Base-by-base conservation (phyloP, 2,888 invertebrate species). In the Julus scanicus region DNA sequence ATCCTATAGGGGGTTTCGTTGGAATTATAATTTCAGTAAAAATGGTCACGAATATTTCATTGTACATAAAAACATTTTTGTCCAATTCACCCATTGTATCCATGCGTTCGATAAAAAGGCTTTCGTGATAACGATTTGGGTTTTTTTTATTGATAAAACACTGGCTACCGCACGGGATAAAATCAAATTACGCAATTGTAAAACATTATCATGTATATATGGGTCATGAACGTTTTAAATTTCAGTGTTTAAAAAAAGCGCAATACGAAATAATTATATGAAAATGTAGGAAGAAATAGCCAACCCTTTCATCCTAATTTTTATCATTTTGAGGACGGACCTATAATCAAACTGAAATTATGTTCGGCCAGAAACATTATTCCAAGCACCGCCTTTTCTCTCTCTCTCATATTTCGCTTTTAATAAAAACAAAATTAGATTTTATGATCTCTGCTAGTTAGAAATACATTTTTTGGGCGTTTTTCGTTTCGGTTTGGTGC, bases 391-490 rank as follows among this genome's bases (percentile, higher is more conserved):
- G 17, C 17, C 53, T 53, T 15, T 53, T 53, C 13, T 53, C 53
- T 15, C 17, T n/a, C 1, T n/a, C n/a, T 2, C 29, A 29, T 29
- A 71, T 71, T 29, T 71, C 71, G 29, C 29, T 13, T 71, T 71
- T 71, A 71, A 71, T 71, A 71, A 71, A 71, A 71, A 71, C 71
- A 29, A 71, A 71, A 29, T 71, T 71, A 11, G 29, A 11, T 71
- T 71, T 71, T 71, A 71, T 29, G 71, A 71, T 29, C 71, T 29
- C 6, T 44, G 29, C 11, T 29, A 71, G 71, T 71, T 71, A 71
- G 29, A 29, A n/a, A 71, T 71, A 71, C 71, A 71, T 71, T 71
- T 53, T 29, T 71, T 71, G 71, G 71, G 71, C 71, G 71, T 71
- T 71, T 44, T 29, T 71, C 71, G n/a, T 71, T 63, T 20, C 9